Base-by-base conservation (phyloP, 2,888 invertebrate species). In the Poecilus cupreus region DNA sequence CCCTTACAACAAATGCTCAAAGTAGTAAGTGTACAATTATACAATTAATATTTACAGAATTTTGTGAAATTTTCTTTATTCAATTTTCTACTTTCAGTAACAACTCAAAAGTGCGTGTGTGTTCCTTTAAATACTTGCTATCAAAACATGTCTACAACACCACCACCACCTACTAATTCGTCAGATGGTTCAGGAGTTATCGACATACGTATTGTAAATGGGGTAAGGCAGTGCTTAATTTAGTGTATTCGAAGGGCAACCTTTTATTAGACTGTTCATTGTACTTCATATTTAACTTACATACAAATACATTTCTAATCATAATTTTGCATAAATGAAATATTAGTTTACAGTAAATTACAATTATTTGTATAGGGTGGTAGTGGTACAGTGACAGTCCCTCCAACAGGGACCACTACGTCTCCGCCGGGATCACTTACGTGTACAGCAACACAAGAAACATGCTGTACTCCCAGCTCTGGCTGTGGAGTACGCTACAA, bases 121-220 rank as follows among this genome's bases (percentile, higher is more conserved):
- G 74, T 74, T 0, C 91, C 83, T 86, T 3, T 16, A 3, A 49
- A 74, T 49, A 46, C 16, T 24, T 74, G 85, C 43, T 91, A 91
- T 85, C 90, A 90, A 1, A 83, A 89, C 0, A 82, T 88, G 32
- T 13, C 32, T 60, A 22, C 54, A 18, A 89, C 90, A 16, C 37
- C 32, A 26, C 18, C 3, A 8, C 2, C 16, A 2, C 11, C 18
- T 20, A 6, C 8, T 1, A 89, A 60, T 32, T n/a, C 32, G n/a
- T n/a, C 39, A 3, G 43, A 89, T 84, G 93, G 92, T 24, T 90
- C 90, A 81, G 93, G 93, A 20, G 88, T 91, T 86, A 91, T 93
- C 68, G 93, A 93, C 84, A 89, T 93, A 83, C 90, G 93, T 83
- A 93, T 93, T 75, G 93, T 93, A 0, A 91, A 90, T 81, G 92